Evolutionary conservation across 2,888 invertebrate genomes (phyloP), one percentile per base, ranked within the genome.

Genomic region (Macrosoma leucophasiata): DNA sequence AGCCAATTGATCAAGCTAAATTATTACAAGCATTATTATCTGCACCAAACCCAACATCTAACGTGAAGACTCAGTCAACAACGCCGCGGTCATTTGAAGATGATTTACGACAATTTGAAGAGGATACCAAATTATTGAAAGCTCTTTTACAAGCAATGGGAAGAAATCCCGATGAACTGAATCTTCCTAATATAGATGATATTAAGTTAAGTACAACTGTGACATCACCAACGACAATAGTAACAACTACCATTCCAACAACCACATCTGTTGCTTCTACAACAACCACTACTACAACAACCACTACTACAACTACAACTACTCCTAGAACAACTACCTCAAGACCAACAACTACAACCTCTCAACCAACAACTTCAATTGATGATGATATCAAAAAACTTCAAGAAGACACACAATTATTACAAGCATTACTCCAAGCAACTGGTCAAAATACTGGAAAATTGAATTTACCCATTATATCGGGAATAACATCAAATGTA

Each of bases 51-150:
- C 63, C 60, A 52, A 66, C 58, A 24, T 48, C 59, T 4, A 58
- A 51, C 24, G 51, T 33, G 48, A 56, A 42, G 67, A 55, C 38
- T 26, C 52, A 25, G 55, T 41, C 67, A 9, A 68, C 72, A 10
- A 78, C 79, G 26, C 40, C 57, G 7, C 67, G 77, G 8, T 76
- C 79, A 15, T 62, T 84, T 33, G 72, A 84, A 55, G 81, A 82
- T 13, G 85, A 84, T 35, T 66, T 85, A 8, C 68, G 64, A 32
- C 79, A 82, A 39, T 78, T 78, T 47, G 76, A 84, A 52, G 76
- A 84, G 57, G 84, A 85, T 36, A 74, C 82, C 4, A 75, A 76
- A 51, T 57, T 84, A 32, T 51, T 82, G 38, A 68, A 84, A 59
- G 84, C 79, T 2, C 58, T 82, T 12, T 62, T 84, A 46, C 66